Conservation (phyloP, 2,797 vertebrate genomes). For the Anabas testudineus region DNA sequence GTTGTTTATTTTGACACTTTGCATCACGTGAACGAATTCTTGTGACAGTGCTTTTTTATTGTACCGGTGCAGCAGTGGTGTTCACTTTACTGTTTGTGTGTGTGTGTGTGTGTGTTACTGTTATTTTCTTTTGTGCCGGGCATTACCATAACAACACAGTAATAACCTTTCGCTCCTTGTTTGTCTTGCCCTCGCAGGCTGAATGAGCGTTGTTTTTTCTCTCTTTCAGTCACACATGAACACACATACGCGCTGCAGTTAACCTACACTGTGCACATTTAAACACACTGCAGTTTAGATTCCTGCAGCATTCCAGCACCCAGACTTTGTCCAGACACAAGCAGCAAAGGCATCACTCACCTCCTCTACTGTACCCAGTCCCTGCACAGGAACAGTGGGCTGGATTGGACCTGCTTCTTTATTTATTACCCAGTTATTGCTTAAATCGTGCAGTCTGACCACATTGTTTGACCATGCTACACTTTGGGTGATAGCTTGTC, state of each 20-base stretch:
- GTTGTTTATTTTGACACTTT: slow-evolving; percentile 13
- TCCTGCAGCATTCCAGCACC: slow-evolving; percentile 54
- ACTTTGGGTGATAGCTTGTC: slow-evolving; percentile 14
- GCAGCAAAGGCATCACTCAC: slow-evolving; percentile 25
- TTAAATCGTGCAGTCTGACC: slow-evolving; percentile 7
- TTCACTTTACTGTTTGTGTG: slow-evolving; percentile 25
- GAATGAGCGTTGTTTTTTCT: slow-evolving; percentile 66
- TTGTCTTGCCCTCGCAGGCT: slow-evolving; percentile 56
- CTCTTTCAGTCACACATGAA: slow-evolving; percentile 38
- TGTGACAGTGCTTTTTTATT: not conserved
- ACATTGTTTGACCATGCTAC: slow-evolving; percentile 1
- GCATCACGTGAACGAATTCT: not conserved
- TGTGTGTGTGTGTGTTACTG: slow-evolving; percentile 4
- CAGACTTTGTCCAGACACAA: slow-evolving; percentile 44
- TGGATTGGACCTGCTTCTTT: slow-evolving; percentile 15
- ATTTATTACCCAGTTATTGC: slow-evolving; percentile 41
- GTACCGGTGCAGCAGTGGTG: slow-evolving; percentile 5
- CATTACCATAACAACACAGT: slow-evolving; percentile 71
- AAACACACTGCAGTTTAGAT: slow-evolving; percentile 57
- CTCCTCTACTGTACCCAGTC: not conserved
- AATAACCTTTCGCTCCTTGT: slow-evolving; percentile 50
- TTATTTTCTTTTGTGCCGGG: slow-evolving; percentile 21
- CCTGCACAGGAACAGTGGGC: slow-evolving; percentile 3
- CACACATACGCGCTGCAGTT: slow-evolving; percentile 34
- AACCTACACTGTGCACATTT: slow-evolving; percentile 43